phyloP scores from a whole-genome alignment of 37 sponge, comb jelly and placozoan species.

The Mnemiopsis leidyi region DNA sequence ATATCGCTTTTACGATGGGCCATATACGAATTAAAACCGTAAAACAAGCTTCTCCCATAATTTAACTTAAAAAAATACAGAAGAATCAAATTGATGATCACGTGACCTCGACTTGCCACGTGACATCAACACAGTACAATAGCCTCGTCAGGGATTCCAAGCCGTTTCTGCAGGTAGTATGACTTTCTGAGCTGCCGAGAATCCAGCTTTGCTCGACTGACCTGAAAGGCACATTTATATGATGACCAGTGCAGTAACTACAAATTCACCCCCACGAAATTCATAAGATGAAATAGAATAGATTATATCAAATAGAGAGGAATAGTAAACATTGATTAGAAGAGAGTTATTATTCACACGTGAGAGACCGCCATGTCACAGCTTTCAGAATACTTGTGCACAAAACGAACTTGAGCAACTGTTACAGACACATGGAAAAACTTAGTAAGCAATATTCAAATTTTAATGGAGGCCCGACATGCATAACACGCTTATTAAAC shows the following conservation, averaged over 20 bases:
- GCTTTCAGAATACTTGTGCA: background rate
- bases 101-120: too few species aligned
- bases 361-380: background rate
- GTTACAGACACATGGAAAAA: background rate
- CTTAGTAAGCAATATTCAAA: background rate
- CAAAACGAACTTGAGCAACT: background rate
- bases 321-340: too few species aligned
- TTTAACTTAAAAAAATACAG: too few species aligned
- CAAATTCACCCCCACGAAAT: too few species aligned
- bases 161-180: background rate
- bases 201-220: background rate
- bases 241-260: too few species aligned
- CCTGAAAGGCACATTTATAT: background rate
- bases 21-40: too few species aligned
- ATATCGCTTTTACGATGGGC: too few species aligned
- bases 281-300: too few species aligned
- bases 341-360: too few species aligned
- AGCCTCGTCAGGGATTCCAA: conserved; percentile 14
- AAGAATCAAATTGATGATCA: too few species aligned
- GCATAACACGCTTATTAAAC: background rate
- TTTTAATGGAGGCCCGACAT: background rate
- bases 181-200: background rate
- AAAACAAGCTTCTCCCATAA: too few species aligned
- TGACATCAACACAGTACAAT: conserved; percentile 14
- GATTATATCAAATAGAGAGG: too few species aligned